phyloP scores from a whole-genome alignment of 2,888 invertebrate genomes.

The Euspilapteryx auroguttella region DNA sequence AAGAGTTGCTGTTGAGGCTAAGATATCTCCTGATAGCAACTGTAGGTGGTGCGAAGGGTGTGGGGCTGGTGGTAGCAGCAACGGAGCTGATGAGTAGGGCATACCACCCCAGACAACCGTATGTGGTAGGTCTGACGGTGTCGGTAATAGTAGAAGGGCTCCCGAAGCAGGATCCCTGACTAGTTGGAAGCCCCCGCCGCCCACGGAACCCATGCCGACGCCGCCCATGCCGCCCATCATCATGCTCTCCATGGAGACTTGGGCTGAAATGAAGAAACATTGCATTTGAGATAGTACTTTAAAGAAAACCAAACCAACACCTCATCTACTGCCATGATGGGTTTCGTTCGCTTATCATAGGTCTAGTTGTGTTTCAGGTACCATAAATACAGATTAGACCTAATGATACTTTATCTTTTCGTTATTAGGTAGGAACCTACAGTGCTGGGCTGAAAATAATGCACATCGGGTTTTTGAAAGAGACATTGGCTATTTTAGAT shows the following conservation, averaged over 20 bases:
- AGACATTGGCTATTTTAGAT: too few relatives aligned
- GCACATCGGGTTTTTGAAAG: too few relatives aligned
- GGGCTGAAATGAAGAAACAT: constrained; percentile 49
- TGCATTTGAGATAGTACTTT: too few relatives aligned
- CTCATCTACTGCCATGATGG: too few relatives aligned
- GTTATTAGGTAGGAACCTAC: too few relatives aligned
- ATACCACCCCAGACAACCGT: constrained; percentile 77
- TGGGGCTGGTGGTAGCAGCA: constrained; percentile 44
- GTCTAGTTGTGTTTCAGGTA: too few relatives aligned
- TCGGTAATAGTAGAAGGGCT: constrained; percentile 77
- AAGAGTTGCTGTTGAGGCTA: constrained; percentile 65
- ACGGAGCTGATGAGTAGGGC: constrained; percentile 41
- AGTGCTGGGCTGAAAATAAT: too few relatives aligned
- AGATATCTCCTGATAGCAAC: constrained; percentile 66
- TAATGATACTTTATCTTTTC: too few relatives aligned
- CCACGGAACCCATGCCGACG: constrained; percentile 69
- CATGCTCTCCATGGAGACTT: constrained; percentile 74
- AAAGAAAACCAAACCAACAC: too few relatives aligned
- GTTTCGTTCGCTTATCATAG: too few relatives aligned
- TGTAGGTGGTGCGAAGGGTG: constrained; percentile 67
- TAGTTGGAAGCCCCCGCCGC: constrained; percentile 74
- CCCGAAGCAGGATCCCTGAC: constrained; percentile 85
- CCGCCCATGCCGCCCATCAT: constrained; percentile 67
- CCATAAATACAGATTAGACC: too few relatives aligned
- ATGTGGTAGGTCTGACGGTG: constrained; percentile 71